Percentiles rank a stretch among this genome's conserved stretches.
phyloP scores from a whole-genome alignment of 2,888 invertebrate species.

The Spodoptera picta region DNA sequence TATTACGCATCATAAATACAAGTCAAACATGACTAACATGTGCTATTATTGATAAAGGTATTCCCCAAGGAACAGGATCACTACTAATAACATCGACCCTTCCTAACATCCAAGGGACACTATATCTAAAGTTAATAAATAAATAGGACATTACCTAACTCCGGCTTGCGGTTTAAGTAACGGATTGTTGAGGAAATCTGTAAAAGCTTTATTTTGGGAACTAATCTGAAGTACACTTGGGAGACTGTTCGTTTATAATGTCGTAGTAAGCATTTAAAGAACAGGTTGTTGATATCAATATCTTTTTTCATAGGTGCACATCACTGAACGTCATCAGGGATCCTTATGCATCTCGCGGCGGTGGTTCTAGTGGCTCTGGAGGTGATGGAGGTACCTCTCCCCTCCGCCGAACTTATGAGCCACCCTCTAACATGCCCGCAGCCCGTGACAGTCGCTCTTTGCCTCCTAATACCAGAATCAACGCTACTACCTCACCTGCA shows the following conservation, averaged over 20 bases:
- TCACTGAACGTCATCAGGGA: constrained; percentile 95
- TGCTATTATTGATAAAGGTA: constrained; percentile 20
- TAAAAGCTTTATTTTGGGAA: background rate
- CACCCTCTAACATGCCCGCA: constrained; percentile 74
- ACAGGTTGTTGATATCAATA: background rate
- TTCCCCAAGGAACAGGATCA: constrained; percentile 15
- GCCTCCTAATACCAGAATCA: constrained; percentile 90
- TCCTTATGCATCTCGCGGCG: constrained; percentile 89
- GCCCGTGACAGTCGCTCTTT: constrained; percentile 90
- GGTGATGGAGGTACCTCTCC: constrained; percentile 84
- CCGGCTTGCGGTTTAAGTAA: constrained; percentile 2
- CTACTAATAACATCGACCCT: constrained; percentile 18
- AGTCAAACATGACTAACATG: no score
- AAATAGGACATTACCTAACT: constrained; percentile 20
- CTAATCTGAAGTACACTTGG: background rate
- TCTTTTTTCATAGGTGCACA: constrained; percentile 89
- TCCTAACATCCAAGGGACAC: constrained; percentile 14
- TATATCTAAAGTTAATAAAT: constrained; percentile 26
- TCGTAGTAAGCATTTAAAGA: background rate
- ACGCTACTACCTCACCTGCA: constrained; percentile 87
- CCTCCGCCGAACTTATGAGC: constrained; percentile 83
- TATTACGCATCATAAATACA: no score
- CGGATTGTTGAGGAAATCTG: constrained; percentile 15
- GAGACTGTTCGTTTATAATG: background rate
- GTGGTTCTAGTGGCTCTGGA: constrained; percentile 85